Base-by-base conservation (phyloP, 2,888 invertebrate species). In the Torymus auratus region DNA sequence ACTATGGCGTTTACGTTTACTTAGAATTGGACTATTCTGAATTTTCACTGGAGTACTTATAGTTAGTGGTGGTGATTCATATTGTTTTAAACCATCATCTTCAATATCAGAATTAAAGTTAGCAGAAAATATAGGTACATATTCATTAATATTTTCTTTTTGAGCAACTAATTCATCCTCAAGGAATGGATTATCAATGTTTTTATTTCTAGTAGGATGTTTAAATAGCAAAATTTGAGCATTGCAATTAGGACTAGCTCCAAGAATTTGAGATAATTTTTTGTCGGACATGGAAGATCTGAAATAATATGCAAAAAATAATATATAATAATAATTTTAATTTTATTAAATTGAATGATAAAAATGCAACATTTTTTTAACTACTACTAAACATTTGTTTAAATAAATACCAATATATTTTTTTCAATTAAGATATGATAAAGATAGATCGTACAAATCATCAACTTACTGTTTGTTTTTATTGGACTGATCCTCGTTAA, bases 11-110 rank as follows among this genome's bases (percentile, higher is more conserved):
- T 78, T 81, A 20, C 70, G 23, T 62, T 78, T 83, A 69, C 78
- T 72, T 41, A 83, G 28, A 61, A 83, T 65, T 14, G 83, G 83
- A 76, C 83, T 83, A 65, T 12, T 80, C 15, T 78, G 60, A 15
- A 78, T 12, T 75, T 77, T 73, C 28, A 20, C 28, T 50, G 68
- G 64, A 17, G 17, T 65, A 20, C 12, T 1, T 41, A 41, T 7
- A 55, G 14, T 15, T 60, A 14, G 13, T 58, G 76, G 50, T 55
- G 82, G 67, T 4, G 75, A 72, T 15, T 65, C 53, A 58, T 20
- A 7, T 15, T 72, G 73, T 23, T 64, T 1, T 55, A 60, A 52
- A 79, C 2, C 41, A 14, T 67, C 72, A 56, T 55, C 56, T 74
- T 82, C 83, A 41, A 77, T 41, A 50, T 75, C 74, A 17, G 74